These are phyloP conservation scores for Cydia amplana DNA, from an alignment of 1,140 invertebrate genomes.

Conservation along the genomic window DNA sequence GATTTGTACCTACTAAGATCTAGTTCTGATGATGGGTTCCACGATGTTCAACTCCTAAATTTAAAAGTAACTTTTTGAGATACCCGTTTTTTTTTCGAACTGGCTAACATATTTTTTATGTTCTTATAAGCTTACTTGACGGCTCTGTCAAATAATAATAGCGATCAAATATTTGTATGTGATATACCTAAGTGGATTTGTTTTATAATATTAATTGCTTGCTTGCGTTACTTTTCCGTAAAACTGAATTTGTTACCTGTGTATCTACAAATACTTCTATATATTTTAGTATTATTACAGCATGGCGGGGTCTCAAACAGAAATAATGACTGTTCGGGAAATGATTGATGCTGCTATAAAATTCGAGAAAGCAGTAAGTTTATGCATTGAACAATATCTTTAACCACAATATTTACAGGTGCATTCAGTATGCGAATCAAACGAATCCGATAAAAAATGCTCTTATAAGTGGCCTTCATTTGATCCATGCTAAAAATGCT, in stretches of 20 bases:
- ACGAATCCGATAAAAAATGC: neutral
- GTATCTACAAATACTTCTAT: neutral
- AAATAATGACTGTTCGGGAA: slow-evolving; percentile 6
- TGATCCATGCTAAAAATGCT: too few relatives aligned
- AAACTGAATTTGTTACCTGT: neutral
- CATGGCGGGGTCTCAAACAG: neutral
- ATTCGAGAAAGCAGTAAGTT: neutral
- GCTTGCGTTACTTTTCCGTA: neutral
- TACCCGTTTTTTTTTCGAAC: too few relatives aligned
- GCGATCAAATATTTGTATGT: neutral
- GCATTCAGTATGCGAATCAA: neutral
- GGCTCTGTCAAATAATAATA: too few relatives aligned
- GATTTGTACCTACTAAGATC: too few relatives aligned
- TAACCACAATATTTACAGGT: too few relatives aligned
- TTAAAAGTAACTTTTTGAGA: too few relatives aligned
- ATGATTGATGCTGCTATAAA: neutral
- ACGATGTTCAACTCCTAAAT: too few relatives aligned
- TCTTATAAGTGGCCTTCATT: too few relatives aligned
- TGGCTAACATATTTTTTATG: neutral
- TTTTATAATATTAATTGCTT: neutral
- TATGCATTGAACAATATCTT: neutral
- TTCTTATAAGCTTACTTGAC: too few relatives aligned
- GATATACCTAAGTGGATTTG: neutral
- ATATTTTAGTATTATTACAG: neutral
- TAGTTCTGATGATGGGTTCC: too few relatives aligned